phyloP scores from a whole-genome alignment of 2,888 invertebrate genomes.

The Drosophila emarginata region DNA sequence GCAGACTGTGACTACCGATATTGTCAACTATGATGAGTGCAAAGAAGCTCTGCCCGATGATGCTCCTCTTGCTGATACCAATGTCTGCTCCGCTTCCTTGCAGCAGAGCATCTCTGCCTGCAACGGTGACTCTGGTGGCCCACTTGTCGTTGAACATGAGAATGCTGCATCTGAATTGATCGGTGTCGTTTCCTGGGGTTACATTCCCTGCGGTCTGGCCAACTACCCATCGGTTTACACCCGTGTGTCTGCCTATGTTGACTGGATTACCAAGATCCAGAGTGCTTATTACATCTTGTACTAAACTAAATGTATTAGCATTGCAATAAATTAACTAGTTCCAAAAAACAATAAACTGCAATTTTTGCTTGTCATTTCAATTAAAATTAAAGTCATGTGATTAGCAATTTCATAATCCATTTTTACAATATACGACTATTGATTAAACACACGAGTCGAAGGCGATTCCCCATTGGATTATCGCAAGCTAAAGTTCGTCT shows the following conservation, averaged over 20 bases:
- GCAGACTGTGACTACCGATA: conserved; percentile 72
- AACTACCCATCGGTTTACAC: conserved; percentile 83
- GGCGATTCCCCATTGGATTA: not conserved
- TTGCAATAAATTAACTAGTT: conserved; percentile 1
- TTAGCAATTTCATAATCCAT: not conserved
- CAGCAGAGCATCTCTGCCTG: conserved; percentile 82
- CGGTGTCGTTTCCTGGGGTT: conserved; percentile 84
- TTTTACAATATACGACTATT: not conserved
- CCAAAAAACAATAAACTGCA: not conserved
- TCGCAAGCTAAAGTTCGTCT: not conserved
- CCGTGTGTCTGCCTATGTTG: conserved; percentile 81
- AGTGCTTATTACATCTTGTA: conserved; percentile 64
- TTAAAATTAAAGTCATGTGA: not conserved
- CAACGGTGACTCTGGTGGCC: conserved; percentile 81
- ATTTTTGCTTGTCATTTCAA: not conserved
- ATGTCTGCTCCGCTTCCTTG: conserved; percentile 83
- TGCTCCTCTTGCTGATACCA: conserved; percentile 75
- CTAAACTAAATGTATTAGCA: conserved; percentile 35
- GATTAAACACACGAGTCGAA: not conserved
- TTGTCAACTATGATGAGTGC: conserved; percentile 71
- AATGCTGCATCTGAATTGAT: conserved; percentile 71
- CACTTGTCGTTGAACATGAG: conserved; percentile 69
- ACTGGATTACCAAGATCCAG: conserved; percentile 79
- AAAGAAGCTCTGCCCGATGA: conserved; percentile 53
- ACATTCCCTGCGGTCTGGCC: conserved; percentile 82